Conservation (phyloP, 2,113 vertebrate species). For the Eulemur macaco region DNA sequence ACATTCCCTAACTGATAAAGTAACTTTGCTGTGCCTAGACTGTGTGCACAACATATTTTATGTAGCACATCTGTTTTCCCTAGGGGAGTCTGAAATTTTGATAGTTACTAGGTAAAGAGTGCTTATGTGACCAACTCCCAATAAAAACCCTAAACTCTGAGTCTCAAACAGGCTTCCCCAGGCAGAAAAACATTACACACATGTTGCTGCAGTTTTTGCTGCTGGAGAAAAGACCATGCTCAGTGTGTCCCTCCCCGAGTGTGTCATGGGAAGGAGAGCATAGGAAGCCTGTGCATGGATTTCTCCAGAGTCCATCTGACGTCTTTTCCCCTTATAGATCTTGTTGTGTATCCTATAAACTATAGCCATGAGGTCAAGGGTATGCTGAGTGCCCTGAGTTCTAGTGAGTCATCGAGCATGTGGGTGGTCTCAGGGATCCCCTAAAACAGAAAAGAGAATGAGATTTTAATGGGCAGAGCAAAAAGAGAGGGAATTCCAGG, state of each 20-base stretch:
- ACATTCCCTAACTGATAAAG: not conserved
- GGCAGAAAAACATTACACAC: not conserved
- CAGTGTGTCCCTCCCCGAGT: rapidly evolving
- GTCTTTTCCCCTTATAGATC: not conserved
- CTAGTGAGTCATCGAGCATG: not conserved
- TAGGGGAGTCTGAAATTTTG: not conserved
- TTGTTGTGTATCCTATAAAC: not conserved
- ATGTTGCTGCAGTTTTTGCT: not conserved
- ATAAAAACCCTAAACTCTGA: not conserved
- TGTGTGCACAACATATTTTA: not conserved
- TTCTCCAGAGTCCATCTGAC: not conserved
- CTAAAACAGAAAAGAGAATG: not conserved
- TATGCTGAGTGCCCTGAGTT: not conserved
- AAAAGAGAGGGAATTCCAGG: not conserved
- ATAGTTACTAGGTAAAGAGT: not conserved
- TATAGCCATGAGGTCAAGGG: not conserved
- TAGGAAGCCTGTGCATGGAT: not conserved
- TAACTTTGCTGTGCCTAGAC: not conserved
- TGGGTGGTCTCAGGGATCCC: not conserved
- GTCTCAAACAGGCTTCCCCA: not conserved
- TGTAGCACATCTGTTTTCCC: not conserved
- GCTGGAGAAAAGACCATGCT: not conserved
- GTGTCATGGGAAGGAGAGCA: not conserved
- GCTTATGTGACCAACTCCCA: not conserved
- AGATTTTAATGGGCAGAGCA: not conserved